A percentile compares a stretch with the other conserved stretches of the same genome.
phyloP scores from a whole-genome alignment of 2,888 invertebrate genomes.

The Poecilus cupreus region DNA sequence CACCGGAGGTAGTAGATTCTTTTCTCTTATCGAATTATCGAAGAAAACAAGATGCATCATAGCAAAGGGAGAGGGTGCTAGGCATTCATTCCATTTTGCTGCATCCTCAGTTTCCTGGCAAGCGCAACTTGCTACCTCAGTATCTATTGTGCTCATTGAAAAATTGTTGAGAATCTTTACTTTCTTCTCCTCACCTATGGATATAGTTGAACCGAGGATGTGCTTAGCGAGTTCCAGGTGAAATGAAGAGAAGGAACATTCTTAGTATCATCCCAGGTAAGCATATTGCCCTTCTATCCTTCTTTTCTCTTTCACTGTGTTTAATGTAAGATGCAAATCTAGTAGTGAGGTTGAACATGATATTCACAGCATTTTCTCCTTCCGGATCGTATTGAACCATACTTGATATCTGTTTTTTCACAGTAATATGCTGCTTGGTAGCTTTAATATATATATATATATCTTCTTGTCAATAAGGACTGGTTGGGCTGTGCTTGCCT shows the following conservation, averaged over 20 bases:
- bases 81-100: slow-evolving; percentile 67
- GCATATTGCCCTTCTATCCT: slow-evolving; percentile 63
- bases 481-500: no score
- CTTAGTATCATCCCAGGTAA: slow-evolving; percentile 62
- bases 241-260: slow-evolving; percentile 63
- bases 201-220: slow-evolving; percentile 64
- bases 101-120: slow-evolving; percentile 65
- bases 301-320: slow-evolving; percentile 63
- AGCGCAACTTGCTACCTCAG: background rate
- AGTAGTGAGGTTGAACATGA: no score
- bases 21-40: no score
- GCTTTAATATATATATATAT: no score
- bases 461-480: no score
- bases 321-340: slow-evolving; percentile 63
- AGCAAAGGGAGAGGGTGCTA: slow-evolving; percentile 63
- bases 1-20: no score
- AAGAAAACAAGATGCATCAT: slow-evolving; percentile 64
- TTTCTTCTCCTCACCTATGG: slow-evolving; percentile 65
- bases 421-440: no score
- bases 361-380: no score
- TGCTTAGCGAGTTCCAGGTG: slow-evolving; percentile 60
- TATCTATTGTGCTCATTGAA: background rate
- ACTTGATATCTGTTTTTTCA: no score
- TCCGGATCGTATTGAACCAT: no score
- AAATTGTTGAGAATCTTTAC: slow-evolving; percentile 62